Conservation (phyloP, 2,888 invertebrate genomes). For the Torymus texanus region DNA sequence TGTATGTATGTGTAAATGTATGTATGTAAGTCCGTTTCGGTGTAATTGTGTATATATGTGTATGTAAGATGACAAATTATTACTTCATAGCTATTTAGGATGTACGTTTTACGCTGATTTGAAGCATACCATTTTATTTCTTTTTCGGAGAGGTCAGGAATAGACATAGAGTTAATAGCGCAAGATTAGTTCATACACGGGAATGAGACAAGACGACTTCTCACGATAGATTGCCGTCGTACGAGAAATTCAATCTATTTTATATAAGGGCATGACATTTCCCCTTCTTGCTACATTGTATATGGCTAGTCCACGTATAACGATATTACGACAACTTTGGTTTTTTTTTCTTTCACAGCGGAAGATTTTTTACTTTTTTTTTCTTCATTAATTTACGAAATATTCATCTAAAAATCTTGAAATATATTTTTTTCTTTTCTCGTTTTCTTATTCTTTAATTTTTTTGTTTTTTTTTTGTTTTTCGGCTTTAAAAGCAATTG, state of each 20-base stretch:
- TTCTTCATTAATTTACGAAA: slow-evolving; percentile 33
- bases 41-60: slow-evolving; percentile 1
- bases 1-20: neutral
- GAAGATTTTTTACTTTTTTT: slow-evolving; percentile 12
- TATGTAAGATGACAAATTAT: slow-evolving; percentile 43
- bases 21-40: neutral
- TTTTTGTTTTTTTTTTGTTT: neutral
- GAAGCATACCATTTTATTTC: slow-evolving; percentile 30
- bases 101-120: slow-evolving; percentile 45
- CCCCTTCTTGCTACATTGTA: slow-evolving; percentile 46
- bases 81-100: slow-evolving; percentile 46
- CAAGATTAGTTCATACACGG: slow-evolving; percentile 47
- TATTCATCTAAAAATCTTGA: slow-evolving; percentile 45
- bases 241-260: slow-evolving; percentile 41
- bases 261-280: slow-evolving; percentile 28
- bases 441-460: slow-evolving; percentile 5
- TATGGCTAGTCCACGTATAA: slow-evolving; percentile 50
- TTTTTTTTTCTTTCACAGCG: slow-evolving; percentile 18
- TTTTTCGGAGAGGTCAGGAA: slow-evolving; percentile 41
- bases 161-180: slow-evolving; percentile 54
- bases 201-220: slow-evolving; percentile 16
- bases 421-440: slow-evolving; percentile 5
- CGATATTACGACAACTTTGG: slow-evolving; percentile 30
- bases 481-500: slow-evolving; percentile 19
- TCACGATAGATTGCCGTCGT: neutral